Evolutionary conservation across 2,797 vertebrate species (phyloP).

Genomic region (Cichlasoma orientale): DNA sequence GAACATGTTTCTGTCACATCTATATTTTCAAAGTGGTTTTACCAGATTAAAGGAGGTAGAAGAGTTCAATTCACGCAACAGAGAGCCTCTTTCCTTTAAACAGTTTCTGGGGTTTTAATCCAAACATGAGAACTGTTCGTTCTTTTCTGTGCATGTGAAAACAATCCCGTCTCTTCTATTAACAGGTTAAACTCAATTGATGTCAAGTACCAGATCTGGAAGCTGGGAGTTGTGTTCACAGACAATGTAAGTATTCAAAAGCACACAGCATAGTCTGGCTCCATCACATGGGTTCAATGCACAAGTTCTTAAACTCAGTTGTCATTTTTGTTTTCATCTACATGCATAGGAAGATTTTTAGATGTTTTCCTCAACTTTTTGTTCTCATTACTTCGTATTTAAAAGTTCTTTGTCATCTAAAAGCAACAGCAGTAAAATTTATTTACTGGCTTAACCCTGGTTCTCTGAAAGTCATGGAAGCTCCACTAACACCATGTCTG

Average conservation of each 20-base stretch:
- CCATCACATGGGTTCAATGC: neutral
- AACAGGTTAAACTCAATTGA: constrained; percentile 92
- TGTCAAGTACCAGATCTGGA: constrained; percentile 98
- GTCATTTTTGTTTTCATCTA: neutral
- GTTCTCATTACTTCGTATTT: too few relatives aligned
- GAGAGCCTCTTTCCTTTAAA: neutral
- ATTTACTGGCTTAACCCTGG: too few relatives aligned
- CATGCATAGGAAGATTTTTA: neutral
- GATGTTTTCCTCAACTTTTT: neutral
- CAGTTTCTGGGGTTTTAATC: neutral
- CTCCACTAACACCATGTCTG: too few relatives aligned
- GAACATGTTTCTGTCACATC: neutral
- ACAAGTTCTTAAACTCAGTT: neutral
- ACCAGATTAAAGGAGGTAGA: neutral
- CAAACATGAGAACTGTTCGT: neutral
- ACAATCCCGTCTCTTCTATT: neutral
- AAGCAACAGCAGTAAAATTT: too few relatives aligned
- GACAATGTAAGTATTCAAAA: constrained; percentile 87
- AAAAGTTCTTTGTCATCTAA: too few relatives aligned
- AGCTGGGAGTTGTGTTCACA: constrained; percentile 96
- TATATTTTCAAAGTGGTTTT: neutral
- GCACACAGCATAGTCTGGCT: neutral
- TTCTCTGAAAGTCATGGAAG: too few relatives aligned
- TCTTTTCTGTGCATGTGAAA: neutral
- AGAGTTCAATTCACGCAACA: neutral